Evolutionary conservation across 2,888 invertebrate genomes (phyloP).

Genomic region (Thelaira solivaga): DNA sequence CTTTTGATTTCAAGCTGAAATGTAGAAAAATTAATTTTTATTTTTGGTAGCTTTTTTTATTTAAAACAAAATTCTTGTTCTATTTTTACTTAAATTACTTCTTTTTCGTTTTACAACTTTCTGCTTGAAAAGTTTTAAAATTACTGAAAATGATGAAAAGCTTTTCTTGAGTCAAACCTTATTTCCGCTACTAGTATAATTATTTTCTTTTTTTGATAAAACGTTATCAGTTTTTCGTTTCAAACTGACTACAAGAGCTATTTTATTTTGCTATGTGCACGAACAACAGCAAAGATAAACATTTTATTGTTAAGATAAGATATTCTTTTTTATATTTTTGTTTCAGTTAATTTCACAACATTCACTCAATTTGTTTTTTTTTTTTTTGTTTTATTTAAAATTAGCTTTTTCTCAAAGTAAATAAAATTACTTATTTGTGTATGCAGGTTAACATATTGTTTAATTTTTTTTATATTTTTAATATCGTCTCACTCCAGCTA

Average conservation of each 20-base stretch:
- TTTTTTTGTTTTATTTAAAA: slow-evolving; percentile 13
- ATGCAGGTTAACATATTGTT: slow-evolving; percentile 19
- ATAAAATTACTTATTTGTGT: slow-evolving; percentile 16
- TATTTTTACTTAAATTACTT: slow-evolving; percentile 28
- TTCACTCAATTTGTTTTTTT: slow-evolving; percentile 7
- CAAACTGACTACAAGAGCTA: slow-evolving; percentile 18
- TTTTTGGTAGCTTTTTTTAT: neutral
- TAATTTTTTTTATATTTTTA: neutral
- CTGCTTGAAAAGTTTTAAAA: slow-evolving; percentile 51
- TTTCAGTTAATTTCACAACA: slow-evolving; percentile 54
- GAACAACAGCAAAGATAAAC: slow-evolving; percentile 38
- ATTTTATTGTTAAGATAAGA: slow-evolving; percentile 56
- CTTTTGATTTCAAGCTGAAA: slow-evolving; percentile 30
- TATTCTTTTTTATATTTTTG: neutral
- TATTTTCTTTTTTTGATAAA: slow-evolving; percentile 18
- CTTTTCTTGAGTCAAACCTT: slow-evolving; percentile 50
- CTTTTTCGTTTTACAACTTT: slow-evolving; percentile 44
- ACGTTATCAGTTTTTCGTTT: slow-evolving; percentile 47
- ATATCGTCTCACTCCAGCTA: neutral
- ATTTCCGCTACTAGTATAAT: slow-evolving; percentile 27
- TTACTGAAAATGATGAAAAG: slow-evolving; percentile 54
- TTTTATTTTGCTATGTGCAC: neutral
- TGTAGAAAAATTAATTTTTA: neutral
- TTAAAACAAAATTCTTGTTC: slow-evolving; percentile 23
- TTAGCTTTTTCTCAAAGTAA: slow-evolving; percentile 40